These are phyloP conservation scores for Artemia franciscana DNA, from an alignment of 1,140 invertebrate species.

Conservation along the genomic window DNA sequence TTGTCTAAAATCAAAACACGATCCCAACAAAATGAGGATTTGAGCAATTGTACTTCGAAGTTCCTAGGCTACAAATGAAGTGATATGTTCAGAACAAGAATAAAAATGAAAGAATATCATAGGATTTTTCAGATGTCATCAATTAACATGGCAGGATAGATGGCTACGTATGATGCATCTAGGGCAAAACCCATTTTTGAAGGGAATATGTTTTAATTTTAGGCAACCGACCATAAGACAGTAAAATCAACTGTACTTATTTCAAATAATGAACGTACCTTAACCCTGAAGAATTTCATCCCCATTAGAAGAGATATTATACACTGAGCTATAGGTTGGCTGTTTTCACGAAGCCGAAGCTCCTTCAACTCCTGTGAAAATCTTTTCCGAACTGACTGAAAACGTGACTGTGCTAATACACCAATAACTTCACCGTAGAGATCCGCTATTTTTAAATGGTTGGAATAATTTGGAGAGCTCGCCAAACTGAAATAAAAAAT, in stretches of 20 bases:
- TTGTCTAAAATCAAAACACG: too few species aligned
- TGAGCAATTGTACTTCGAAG: too few species aligned
- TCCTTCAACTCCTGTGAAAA: slow-evolving; percentile 87
- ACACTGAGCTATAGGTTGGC: slow-evolving; percentile 67
- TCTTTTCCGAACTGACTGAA: slow-evolving; percentile 70
- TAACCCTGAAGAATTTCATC: slow-evolving; percentile 95
- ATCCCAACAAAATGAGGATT: too few species aligned
- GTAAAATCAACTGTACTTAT: neutral
- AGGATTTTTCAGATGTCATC: too few species aligned
- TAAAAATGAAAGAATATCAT: too few species aligned
- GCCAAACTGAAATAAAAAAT: neutral
- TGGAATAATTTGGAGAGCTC: slow-evolving; percentile 64
- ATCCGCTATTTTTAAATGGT: slow-evolving; percentile 89
- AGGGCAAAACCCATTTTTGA: too few species aligned
- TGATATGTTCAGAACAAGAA: too few species aligned
- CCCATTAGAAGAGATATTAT: slow-evolving; percentile 96
- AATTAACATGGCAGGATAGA: too few species aligned
- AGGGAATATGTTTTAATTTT: too few species aligned
- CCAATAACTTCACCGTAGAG: slow-evolving; percentile 96
- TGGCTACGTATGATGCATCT: too few species aligned
- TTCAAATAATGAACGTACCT: slow-evolving; percentile 27
- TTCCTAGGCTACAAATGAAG: too few species aligned
- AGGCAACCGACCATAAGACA: neutral
- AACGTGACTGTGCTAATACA: slow-evolving; percentile 79
- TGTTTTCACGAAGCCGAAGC: slow-evolving; percentile 56